Evolutionary conservation across 2,888 invertebrate species (phyloP).

Genomic region (Drosophila neotestacea): DNA sequence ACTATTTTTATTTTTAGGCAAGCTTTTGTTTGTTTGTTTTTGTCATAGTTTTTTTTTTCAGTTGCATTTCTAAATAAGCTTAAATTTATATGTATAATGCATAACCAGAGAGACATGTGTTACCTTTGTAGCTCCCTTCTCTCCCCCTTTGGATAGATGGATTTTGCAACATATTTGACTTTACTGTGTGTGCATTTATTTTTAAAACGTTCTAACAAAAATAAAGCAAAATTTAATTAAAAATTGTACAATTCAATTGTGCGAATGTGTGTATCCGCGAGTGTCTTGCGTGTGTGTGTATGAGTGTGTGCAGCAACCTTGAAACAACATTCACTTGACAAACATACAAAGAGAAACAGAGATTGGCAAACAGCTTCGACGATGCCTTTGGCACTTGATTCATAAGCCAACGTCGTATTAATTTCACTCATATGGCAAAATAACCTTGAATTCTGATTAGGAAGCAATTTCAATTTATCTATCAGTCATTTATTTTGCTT

Average conservation of each 20-base stretch:
- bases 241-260: conserved; percentile 58
- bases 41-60: conserved; percentile 6
- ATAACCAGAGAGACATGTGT: conserved; percentile 1
- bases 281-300: conserved; percentile 33
- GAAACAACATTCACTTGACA: conserved; percentile 66
- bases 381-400: conserved; percentile 70
- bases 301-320: conserved; percentile 62
- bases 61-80: conserved; percentile 63
- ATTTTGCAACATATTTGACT: conserved; percentile 47
- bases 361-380: conserved; percentile 61
- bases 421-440: conserved; percentile 74
- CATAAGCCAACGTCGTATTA: conserved; percentile 69
- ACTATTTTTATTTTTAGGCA: conserved; percentile 29
- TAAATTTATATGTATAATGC: conserved; percentile 68
- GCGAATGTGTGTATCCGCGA: conserved; percentile 36
- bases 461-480: conserved; percentile 76
- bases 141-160: not conserved
- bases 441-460: conserved; percentile 78
- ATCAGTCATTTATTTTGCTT: conserved; percentile 56
- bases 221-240: conserved; percentile 66
- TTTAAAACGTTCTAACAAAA: conserved; percentile 47
- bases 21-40: conserved; percentile 26
- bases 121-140: not conserved
- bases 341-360: conserved; percentile 30
- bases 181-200: conserved; percentile 62